Base-by-base conservation (phyloP, 2,888 invertebrate genomes). In the Amphipoea oculea region DNA sequence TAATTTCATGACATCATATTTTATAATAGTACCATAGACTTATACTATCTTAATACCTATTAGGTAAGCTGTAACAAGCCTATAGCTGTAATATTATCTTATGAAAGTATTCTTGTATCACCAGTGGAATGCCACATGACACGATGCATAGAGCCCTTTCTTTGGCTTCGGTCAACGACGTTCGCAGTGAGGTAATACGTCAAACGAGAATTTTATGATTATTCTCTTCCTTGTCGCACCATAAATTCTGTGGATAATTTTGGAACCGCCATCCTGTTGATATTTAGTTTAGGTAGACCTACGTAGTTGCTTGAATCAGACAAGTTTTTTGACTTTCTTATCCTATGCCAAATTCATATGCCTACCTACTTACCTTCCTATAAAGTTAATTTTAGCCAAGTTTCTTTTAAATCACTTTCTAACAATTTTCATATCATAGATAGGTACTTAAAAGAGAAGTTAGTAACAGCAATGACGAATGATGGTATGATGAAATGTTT, bases 201-300 rank as follows among this genome's bases (percentile, higher is more conserved):
- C 83, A 86, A 87, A 86, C 84, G 67, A 74, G 78, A 82, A 78
- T 85, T 91, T 91, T 90, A 91, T 87, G 89, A 89, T 73, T 77
- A 67, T 77, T 79, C 84, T 81, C 80, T 86, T 81, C 77, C 82
- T 79, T 73, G 54, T 75, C 71, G 75, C 80, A 63, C 40, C 76
- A 63, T 83, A 84, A 86, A 86, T 68, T 83, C 66, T 81, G 67
- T 48, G 75, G 77, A 84, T 87, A 85, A 88, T 86, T 88, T 85
- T 81, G 80, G 88, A 87, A 72, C 76, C 66, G 73, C 78, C 86
- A 88, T 89, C 87, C 87, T 86, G 87, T 84, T 76, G 45, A 71
- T 60, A 60, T 84, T 80, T 71, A 40, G 6, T 48, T 75, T 51
- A 71, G n/a, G 17, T 57, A 48, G 20, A n/a, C 14, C 4, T 69